Base-by-base conservation (phyloP, 1,140 invertebrate genomes). In the Kradibia gibbosae region DNA sequence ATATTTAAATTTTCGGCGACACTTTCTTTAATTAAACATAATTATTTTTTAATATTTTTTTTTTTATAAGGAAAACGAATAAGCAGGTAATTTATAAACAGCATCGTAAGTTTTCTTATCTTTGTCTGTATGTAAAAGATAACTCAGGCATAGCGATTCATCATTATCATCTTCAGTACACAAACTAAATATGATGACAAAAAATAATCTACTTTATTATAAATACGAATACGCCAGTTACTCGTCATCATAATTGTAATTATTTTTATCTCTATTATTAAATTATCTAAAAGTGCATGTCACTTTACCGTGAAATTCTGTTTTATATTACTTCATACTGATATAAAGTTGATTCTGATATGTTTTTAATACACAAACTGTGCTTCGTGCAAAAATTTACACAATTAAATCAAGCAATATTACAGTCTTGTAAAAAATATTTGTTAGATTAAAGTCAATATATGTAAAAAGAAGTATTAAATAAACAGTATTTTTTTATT, bases 101-200 rank as follows among this genome's bases (percentile, higher is more conserved):
- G 11, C 34, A 36, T 42, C 72, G 50, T 45, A 75, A 53, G 57
- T 36, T 55, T 15, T 5, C 71, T 80, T 80, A 80, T 80, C 78
- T 71, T n/a, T 28, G 39, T 42, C 39, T 65, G 45, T 65, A 67
- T 67, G 45, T 22, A 50, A 34, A 2, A 76, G 80, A 81, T 81
- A 81, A 81, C 72, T 70, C 57, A 70, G 15, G n/a, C 42, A 34
- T 62, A 36, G 65, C 55, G 78, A 80, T 74, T 80, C 71, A 65
- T 80, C 71, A 62, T 74, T 80, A 74, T 65, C 76, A 31, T 62
- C 39, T 20, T 57, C 20, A 17, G 42, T n/a, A 22, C 22, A 67
- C 65, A 34, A 78, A 53, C 45, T 45, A 45, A 55, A 74, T 50
- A 55, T 11, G 48, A 53, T 74, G 50, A 74, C 71, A 55, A 74